Evolutionary conservation across 2,113 vertebrate species (phyloP).

Genomic region (Albula goreensis): DNA sequence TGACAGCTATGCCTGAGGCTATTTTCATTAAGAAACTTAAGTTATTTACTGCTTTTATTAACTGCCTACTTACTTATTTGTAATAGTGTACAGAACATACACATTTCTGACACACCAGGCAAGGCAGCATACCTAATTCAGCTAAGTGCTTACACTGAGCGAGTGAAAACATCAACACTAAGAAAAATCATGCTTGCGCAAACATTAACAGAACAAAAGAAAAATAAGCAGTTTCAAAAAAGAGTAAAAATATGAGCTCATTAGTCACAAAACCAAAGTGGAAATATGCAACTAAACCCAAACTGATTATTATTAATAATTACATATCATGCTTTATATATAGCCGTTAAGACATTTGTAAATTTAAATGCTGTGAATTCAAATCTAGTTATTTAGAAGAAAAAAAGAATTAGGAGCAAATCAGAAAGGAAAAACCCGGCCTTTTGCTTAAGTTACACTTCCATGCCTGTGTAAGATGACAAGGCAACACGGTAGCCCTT

Average conservation of each 20-base stretch:
- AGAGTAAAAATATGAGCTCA: no score
- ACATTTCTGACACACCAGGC: neutral
- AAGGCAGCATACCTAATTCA: no score
- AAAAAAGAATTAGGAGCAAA: neutral
- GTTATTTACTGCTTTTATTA: no score
- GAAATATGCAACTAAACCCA: no score
- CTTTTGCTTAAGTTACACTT: neutral
- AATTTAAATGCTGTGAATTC: neutral
- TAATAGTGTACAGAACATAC: neutral
- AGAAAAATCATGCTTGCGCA: neutral
- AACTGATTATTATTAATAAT: no score
- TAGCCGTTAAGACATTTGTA: no score
- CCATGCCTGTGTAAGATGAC: neutral
- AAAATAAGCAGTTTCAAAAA: no score
- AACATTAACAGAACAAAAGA: neutral
- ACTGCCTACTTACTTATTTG: no score
- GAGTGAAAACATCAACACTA: constrained; percentile 8
- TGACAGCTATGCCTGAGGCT: neutral
- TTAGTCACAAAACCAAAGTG: no score
- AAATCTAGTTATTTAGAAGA: neutral
- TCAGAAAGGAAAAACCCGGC: neutral
- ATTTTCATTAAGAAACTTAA: neutral
- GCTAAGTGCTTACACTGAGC: no score
- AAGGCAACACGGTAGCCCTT: neutral
- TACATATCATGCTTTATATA: no score